phyloP scores from a whole-genome alignment of 2,113 vertebrate species.

The Pterophyllum scalare region DNA sequence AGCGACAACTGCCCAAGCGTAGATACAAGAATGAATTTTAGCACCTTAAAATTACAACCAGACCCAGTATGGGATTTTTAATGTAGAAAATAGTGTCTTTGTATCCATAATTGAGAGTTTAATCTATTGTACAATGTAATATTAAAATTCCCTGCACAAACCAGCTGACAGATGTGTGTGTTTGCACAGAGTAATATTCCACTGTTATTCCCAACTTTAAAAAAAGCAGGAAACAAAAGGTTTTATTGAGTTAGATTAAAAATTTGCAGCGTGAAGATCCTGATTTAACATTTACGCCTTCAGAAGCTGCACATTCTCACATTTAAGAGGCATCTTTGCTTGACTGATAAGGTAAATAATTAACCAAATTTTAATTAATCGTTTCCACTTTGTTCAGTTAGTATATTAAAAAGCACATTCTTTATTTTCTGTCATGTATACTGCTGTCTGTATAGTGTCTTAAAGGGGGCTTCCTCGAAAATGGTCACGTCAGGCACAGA shows the following conservation, averaged over 20 bases:
- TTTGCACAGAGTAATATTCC: background rate
- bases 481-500: background rate
- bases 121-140: background rate
- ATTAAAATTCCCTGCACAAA: background rate
- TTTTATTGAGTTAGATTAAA: background rate
- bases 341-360: background rate
- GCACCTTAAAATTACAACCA: background rate
- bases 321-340: background rate
- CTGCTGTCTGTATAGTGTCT: background rate
- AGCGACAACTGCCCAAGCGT: background rate
- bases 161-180: background rate
- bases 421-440: background rate
- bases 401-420: background rate
- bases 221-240: background rate
- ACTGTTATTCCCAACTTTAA: background rate
- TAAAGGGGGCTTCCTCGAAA: accelerated
- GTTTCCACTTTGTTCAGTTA: background rate
- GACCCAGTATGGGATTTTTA: background rate
- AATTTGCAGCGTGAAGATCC: background rate
- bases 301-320: background rate
- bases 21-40: background rate
- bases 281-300: background rate
- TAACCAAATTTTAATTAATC: background rate
- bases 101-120: background rate
- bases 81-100: background rate